Evolutionary conservation across 1,140 invertebrate genomes (phyloP).

Genomic region (Zaprionus nigranus): DNA sequence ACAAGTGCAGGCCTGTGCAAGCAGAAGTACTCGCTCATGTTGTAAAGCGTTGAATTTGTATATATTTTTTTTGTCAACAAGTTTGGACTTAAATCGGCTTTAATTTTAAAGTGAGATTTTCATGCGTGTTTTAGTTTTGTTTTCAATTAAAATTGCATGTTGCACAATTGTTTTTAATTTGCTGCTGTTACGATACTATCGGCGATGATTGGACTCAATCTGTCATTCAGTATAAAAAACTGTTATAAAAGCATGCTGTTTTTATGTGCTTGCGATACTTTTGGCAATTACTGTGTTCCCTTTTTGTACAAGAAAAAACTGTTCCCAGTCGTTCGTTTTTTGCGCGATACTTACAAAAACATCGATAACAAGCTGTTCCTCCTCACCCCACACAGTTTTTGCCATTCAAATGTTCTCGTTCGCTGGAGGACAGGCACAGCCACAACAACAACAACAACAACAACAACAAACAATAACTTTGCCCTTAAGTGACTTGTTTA

Average conservation of each 20-base stretch:
- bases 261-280: neutral
- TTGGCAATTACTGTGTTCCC: neutral
- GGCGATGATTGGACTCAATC: neutral
- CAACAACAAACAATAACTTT: slow-evolving; percentile 5
- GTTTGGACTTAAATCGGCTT: slow-evolving; percentile 10
- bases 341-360: neutral
- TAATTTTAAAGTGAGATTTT: neutral
- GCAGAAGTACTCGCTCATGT: slow-evolving; percentile 9
- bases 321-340: slow-evolving; percentile 1
- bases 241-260: neutral
- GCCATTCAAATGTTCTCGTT: slow-evolving; percentile 7
- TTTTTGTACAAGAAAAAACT: neutral
- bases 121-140: neutral
- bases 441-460: neutral
- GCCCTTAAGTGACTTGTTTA: slow-evolving; percentile 3
- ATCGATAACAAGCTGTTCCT: slow-evolving; percentile 1
- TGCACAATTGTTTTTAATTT: slow-evolving; percentile 9
- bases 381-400: neutral
- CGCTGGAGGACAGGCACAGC: neutral
- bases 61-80: neutral
- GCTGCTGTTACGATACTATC: neutral
- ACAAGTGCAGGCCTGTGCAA: slow-evolving; percentile 2
- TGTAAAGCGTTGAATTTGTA: neutral
- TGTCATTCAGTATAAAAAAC: neutral
- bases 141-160: neutral